Conservation (phyloP, 2,888 invertebrate species). For the Himalopsyche tibetana region DNA sequence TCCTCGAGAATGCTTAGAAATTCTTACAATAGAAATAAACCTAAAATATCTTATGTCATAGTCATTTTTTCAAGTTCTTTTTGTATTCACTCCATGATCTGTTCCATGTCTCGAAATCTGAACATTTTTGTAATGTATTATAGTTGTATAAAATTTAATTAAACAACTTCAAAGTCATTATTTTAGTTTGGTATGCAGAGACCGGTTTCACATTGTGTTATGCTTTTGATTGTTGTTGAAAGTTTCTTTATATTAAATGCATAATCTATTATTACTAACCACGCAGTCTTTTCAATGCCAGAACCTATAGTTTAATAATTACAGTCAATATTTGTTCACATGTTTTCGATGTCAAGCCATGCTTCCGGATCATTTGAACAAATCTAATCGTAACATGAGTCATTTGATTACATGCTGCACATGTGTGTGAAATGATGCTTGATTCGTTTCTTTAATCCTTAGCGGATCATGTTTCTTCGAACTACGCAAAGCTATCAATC, state of each 20-base stretch:
- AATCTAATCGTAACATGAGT: neutral
- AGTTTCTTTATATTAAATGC: slow-evolving; percentile 57
- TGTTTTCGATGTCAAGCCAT: neutral
- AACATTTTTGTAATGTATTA: slow-evolving; percentile 58
- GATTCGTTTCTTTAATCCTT: neutral
- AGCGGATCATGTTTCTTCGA: neutral
- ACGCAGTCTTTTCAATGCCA: slow-evolving; percentile 48
- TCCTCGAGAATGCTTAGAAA: slow-evolving; percentile 56
- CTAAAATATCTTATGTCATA: slow-evolving; percentile 47
- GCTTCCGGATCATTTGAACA: slow-evolving; percentile 1
- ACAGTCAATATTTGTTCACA: neutral
- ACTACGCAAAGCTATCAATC: neutral
- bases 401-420: neutral
- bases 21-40: slow-evolving; percentile 50
- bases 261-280: slow-evolving; percentile 59
- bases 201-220: slow-evolving; percentile 46
- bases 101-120: slow-evolving; percentile 48
- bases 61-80: slow-evolving; percentile 55
- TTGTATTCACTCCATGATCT: slow-evolving; percentile 49
- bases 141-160: slow-evolving; percentile 61
- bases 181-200: slow-evolving; percentile 58
- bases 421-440: neutral
- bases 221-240: slow-evolving; percentile 59
- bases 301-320: slow-evolving; percentile 40
- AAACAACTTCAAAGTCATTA: slow-evolving; percentile 59